phyloP scores from a whole-genome alignment of 2,888 invertebrate species.

The Eupsilia transversa region DNA sequence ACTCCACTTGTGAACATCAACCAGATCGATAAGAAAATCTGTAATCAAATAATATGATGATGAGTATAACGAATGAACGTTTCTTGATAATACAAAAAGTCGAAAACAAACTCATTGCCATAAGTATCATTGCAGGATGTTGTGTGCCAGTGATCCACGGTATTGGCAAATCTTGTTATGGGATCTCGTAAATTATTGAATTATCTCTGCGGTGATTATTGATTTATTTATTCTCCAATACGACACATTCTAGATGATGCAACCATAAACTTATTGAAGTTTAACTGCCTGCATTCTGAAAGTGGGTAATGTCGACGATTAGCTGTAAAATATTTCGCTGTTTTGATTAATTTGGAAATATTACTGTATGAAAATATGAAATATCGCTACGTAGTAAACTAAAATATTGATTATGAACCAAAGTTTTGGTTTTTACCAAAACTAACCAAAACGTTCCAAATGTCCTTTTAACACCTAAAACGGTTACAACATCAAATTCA shows the following conservation, averaged over 20 bases:
- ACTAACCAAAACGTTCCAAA: too few relatives aligned
- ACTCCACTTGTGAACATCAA: conserved; percentile 80
- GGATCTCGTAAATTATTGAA: background rate
- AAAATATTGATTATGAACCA: too few relatives aligned
- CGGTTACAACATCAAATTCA: too few relatives aligned
- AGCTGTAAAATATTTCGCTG: too few relatives aligned
- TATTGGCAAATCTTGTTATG: background rate
- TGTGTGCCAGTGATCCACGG: background rate
- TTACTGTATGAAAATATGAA: too few relatives aligned
- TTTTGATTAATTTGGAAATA: too few relatives aligned
- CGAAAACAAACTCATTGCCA: background rate
- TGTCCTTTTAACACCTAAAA: too few relatives aligned
- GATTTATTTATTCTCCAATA: background rate
- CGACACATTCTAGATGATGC: background rate
- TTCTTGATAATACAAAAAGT: background rate
- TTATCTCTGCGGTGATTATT: background rate
- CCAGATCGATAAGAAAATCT: conserved; percentile 74
- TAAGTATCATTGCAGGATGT: background rate
- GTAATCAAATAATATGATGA: conserved; percentile 5
- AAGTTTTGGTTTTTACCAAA: too few relatives aligned
- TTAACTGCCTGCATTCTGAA: background rate
- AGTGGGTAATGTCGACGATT: too few relatives aligned
- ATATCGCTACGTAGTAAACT: too few relatives aligned
- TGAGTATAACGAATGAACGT: background rate
- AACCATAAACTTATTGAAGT: background rate